Conservation (phyloP, 2,888 invertebrate species). For the Horisme vitalbata region DNA sequence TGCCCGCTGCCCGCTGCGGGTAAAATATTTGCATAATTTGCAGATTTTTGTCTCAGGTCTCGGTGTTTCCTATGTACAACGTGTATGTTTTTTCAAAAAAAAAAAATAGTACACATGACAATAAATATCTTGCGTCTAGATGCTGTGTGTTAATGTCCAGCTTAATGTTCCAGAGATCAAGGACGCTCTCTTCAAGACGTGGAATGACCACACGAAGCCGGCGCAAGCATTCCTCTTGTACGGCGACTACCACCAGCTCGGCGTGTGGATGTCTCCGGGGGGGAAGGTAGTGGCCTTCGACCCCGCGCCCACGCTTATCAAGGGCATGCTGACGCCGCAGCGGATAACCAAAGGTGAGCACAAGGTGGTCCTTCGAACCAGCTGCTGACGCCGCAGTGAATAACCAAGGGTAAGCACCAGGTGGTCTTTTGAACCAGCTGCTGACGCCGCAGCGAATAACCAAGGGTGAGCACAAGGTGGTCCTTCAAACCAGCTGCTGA, state of each 20-base stretch:
- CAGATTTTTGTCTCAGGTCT: too few relatives aligned
- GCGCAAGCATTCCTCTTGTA: slow-evolving; percentile 51
- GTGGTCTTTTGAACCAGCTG: too few relatives aligned
- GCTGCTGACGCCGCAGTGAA: slow-evolving; percentile 59
- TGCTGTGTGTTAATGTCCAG: too few relatives aligned
- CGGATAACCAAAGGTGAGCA: slow-evolving; percentile 63
- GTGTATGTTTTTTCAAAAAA: too few relatives aligned
- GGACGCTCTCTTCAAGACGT: slow-evolving; percentile 62
- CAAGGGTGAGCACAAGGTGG: too few relatives aligned
- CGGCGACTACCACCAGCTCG: slow-evolving; percentile 74
- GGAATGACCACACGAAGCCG: slow-evolving; percentile 63
- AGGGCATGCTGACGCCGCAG: slow-evolving; percentile 58
- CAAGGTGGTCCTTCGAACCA: too few relatives aligned
- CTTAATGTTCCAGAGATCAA: slow-evolving; percentile 67
- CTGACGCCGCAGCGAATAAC: slow-evolving; percentile 58
- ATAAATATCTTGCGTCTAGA: too few relatives aligned
- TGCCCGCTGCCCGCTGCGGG: too few relatives aligned
- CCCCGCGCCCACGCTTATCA: slow-evolving; percentile 62
- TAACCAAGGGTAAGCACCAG: slow-evolving; percentile 27
- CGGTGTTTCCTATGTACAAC: too few relatives aligned
- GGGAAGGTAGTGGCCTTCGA: slow-evolving; percentile 73
- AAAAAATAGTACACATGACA: too few relatives aligned
- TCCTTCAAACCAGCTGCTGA: too few relatives aligned
- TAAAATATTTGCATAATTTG: too few relatives aligned
- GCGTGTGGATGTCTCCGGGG: slow-evolving; percentile 67